phyloP scores from a whole-genome alignment of 2,113 vertebrate species.

The Setophaga kirtlandii region DNA sequence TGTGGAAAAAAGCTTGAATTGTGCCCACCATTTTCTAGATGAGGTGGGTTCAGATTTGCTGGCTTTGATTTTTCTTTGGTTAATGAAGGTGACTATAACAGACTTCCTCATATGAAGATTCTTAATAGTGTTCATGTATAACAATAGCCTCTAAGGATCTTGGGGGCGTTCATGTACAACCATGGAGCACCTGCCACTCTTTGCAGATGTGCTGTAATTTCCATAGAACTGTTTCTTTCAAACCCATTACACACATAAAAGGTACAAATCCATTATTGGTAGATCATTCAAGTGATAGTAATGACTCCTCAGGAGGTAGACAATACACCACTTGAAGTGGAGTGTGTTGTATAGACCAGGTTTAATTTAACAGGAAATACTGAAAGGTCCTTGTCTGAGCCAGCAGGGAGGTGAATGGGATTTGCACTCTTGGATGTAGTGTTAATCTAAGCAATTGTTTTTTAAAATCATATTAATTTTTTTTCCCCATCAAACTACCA shows the following conservation, averaged over 20 bases:
- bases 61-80: neutral
- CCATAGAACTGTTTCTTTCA: constrained; percentile 54
- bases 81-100: constrained; percentile 12
- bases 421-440: neutral
- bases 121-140: constrained; percentile 13
- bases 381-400: neutral
- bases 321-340: neutral
- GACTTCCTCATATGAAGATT: constrained; percentile 34
- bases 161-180: constrained; percentile 29
- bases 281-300: constrained; percentile 49
- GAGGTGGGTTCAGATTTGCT: neutral
- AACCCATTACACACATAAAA: constrained; percentile 32
- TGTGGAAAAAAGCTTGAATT: neutral
- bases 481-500: neutral
- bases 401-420: neutral
- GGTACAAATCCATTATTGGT: constrained; percentile 46
- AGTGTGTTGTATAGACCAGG: neutral
- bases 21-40: neutral
- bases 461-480: neutral
- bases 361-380: neutral
- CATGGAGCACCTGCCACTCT: neutral
- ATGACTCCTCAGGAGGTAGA: constrained; percentile 28
- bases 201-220: constrained; percentile 36
- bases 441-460: neutral
- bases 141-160: constrained; percentile 33